Evolutionary conservation across 53 echinoderm and acorn worm species (phyloP).

Genomic region (Apostichopus leukothele): DNA sequence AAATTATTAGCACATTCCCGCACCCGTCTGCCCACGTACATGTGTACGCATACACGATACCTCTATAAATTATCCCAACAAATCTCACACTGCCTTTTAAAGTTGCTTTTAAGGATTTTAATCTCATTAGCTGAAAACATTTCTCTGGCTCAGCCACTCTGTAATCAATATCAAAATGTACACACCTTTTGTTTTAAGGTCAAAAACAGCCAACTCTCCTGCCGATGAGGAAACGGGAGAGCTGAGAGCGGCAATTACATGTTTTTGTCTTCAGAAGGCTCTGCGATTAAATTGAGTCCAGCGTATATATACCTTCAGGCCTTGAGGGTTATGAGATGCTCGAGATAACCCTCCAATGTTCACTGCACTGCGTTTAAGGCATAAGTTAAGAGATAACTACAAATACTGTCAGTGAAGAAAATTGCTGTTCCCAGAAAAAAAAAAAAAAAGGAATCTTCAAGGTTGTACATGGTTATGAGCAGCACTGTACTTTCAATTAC

Average conservation of each 20-base stretch:
- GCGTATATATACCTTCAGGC: constrained; percentile 9
- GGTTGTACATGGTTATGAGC: background rate
- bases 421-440: background rate
- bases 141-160: constrained; percentile 37
- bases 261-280: constrained; percentile 17
- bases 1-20: too few species aligned
- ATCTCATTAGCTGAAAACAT: constrained; percentile 43
- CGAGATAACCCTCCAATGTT: background rate
- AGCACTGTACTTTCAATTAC: background rate
- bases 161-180: constrained; percentile 41
- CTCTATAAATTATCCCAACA: background rate
- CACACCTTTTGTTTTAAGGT: constrained; percentile 45
- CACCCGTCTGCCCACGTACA: too few species aligned
- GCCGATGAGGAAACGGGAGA: constrained; percentile 6
- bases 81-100: constrained; percentile 15
- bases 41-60: background rate
- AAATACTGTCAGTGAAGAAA: background rate
- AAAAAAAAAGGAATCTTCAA: background rate
- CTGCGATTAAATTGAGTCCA: constrained; percentile 18
- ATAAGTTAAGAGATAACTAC: background rate
- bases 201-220: constrained; percentile 13
- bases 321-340: background rate
- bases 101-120: constrained; percentile 38
- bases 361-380: background rate
- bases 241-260: constrained; percentile 21